A percentile compares a stretch with the other conserved stretches of the same genome.
phyloP scores from a whole-genome alignment of 2,888 invertebrate genomes.

The Drosophila hamatofila region DNA sequence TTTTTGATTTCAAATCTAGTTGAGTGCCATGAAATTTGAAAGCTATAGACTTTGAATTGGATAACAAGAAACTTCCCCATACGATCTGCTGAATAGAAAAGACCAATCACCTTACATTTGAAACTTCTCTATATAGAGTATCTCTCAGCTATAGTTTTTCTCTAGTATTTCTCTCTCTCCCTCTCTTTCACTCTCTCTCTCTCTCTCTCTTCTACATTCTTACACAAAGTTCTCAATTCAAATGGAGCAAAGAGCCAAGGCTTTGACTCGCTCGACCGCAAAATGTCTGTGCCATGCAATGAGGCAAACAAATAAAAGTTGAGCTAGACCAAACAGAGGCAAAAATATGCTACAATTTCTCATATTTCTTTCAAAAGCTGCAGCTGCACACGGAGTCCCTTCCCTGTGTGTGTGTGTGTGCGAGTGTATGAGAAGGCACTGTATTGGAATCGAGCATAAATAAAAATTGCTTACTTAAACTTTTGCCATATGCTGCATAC shows the following conservation, averaged over 20 bases:
- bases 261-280: constrained; percentile 76
- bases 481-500: constrained; percentile 75
- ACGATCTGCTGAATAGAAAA: background rate
- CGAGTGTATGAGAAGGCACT: constrained; percentile 23
- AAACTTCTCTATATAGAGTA: background rate
- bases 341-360: constrained; percentile 77
- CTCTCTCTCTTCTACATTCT: too few relatives aligned
- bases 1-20: background rate
- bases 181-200: background rate
- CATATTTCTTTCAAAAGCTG: constrained; percentile 65
- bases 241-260: constrained; percentile 48
- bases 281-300: constrained; percentile 73
- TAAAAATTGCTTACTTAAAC: constrained; percentile 78
- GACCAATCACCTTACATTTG: background rate
- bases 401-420: constrained; percentile 2
- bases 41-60: background rate
- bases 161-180: background rate
- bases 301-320: constrained; percentile 80
- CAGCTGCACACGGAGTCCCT: constrained; percentile 18
- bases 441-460: constrained; percentile 64
- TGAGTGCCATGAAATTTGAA: too few relatives aligned
- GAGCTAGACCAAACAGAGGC: constrained; percentile 62
- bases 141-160: background rate
- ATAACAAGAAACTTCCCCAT: background rate
- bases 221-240: constrained; percentile 41